phyloP scores from a whole-genome alignment of 2,113 vertebrate genomes.

The Aramus guarauna region DNA sequence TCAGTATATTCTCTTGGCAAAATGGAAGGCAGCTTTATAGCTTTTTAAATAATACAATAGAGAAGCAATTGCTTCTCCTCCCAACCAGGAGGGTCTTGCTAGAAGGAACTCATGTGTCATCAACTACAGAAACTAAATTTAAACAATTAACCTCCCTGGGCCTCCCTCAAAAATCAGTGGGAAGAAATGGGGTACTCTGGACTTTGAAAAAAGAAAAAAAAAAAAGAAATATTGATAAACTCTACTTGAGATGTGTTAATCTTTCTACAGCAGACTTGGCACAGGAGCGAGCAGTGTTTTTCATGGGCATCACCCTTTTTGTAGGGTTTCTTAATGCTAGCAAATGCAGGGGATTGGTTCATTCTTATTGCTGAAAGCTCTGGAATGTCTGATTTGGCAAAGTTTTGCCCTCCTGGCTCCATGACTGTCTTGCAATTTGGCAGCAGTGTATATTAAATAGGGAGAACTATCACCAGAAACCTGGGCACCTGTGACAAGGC shows the following conservation, averaged over 20 bases:
- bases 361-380: neutral
- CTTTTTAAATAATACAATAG: neutral
- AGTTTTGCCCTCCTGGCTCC: neutral
- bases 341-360: rapidly evolving
- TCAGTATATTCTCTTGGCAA: neutral
- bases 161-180: neutral
- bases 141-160: rapidly evolving
- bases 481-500: neutral
- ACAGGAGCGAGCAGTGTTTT: neutral
- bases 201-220: neutral
- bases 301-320: neutral
- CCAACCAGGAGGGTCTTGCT: neutral
- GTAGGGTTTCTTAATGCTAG: neutral
- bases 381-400: neutral
- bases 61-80: neutral
- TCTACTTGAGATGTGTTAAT: neutral
- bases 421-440: neutral
- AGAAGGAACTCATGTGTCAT: neutral
- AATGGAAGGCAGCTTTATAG: neutral
- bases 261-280: neutral
- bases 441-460: constrained; percentile 16
- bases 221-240: neutral
- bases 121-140: neutral
- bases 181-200: neutral
- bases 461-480: constrained; percentile 10